Evolutionary conservation across 2,888 invertebrate species (phyloP).

Genomic region (Odontocerum albicorne): DNA sequence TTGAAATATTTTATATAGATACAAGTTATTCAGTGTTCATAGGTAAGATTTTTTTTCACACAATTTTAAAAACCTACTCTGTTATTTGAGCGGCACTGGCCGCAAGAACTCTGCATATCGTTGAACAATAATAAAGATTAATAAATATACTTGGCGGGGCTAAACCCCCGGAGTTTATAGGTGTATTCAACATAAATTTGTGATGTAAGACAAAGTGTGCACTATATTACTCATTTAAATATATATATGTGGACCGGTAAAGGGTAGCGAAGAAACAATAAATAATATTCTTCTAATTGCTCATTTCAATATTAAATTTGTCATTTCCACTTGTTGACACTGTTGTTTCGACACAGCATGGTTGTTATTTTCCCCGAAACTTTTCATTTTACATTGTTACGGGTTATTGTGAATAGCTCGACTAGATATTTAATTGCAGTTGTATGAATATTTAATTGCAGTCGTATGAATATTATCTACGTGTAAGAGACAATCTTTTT

Average conservation of each 20-base stretch:
- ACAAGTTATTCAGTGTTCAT: constrained; percentile 9
- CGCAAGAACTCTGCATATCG: constrained; percentile 59
- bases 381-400: too few relatives aligned
- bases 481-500: constrained; percentile 32
- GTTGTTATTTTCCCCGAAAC: too few relatives aligned
- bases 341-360: background rate
- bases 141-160: constrained; percentile 42
- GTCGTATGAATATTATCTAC: constrained; percentile 19
- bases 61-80: too few relatives aligned
- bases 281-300: background rate
- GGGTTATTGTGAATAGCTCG: constrained; percentile 1
- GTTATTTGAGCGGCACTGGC: too few relatives aligned
- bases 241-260: constrained; percentile 25
- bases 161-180: constrained; percentile 18
- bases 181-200: constrained; percentile 17
- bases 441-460: constrained; percentile 4
- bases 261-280: constrained; percentile 28
- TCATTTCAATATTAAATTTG: constrained; percentile 2
- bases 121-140: constrained; percentile 60
- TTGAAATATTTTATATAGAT: background rate
- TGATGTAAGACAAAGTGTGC: constrained; percentile 20
- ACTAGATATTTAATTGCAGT: background rate
- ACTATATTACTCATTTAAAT: constrained; percentile 18
- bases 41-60: constrained; percentile 5
- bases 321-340: constrained; percentile 7